Percentiles rank a stretch among this genome's conserved stretches.
Conservation (phyloP, 2,113 vertebrate genomes). For the Pangasianodon gigas region DNA sequence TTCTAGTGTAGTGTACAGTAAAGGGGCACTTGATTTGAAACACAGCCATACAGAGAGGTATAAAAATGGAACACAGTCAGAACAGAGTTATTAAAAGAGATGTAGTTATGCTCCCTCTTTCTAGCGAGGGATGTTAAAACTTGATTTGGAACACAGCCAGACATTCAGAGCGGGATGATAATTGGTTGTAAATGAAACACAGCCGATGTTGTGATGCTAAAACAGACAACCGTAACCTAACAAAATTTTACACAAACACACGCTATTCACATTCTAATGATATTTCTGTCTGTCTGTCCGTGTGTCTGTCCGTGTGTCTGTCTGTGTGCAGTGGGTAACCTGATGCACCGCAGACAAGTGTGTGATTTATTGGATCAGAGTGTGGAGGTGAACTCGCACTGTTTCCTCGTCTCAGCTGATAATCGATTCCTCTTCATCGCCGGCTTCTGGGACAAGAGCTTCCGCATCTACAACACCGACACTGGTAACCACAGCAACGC, state of each 20-base stretch:
- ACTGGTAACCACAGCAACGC: conserved; percentile 80
- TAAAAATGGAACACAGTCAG: background rate
- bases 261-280: background rate
- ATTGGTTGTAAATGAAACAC: background rate
- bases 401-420: conserved; percentile 92
- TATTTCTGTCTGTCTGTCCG: background rate
- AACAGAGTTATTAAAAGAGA: background rate
- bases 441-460: conserved; percentile 99
- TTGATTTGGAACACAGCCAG: background rate
- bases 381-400: conserved; percentile 93
- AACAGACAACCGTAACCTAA: background rate
- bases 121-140: background rate
- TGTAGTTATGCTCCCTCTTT: background rate
- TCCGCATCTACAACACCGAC: conserved; percentile 94
- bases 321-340: conserved; percentile 79
- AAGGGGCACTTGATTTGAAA: background rate
- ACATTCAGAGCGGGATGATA: background rate
- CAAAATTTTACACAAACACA: background rate
- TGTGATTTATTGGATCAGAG: conserved; percentile 96
- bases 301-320: background rate
- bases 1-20: background rate
- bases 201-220: background rate
- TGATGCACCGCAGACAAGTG: conserved; percentile 90
- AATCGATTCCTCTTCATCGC: conserved; percentile 94
- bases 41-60: background rate